Evolutionary conservation across 2,888 invertebrate genomes (phyloP).

Genomic region (Tipula confusa): DNA sequence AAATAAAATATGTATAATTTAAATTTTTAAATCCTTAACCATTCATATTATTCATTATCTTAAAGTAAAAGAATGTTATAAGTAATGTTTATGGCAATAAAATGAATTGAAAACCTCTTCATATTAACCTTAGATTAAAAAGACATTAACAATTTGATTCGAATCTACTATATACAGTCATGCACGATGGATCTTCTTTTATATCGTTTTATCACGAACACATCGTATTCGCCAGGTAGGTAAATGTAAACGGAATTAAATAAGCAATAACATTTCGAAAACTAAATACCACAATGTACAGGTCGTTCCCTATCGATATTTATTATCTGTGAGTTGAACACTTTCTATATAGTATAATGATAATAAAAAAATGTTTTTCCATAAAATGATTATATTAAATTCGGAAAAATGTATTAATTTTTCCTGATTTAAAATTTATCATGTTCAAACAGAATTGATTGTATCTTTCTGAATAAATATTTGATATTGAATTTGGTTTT

Average conservation of each 20-base stretch:
- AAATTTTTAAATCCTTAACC: background rate
- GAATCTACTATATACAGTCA: background rate
- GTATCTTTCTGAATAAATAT: background rate
- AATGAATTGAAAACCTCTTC: background rate
- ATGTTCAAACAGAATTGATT: background rate
- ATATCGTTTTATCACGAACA: background rate
- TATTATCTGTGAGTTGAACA: background rate
- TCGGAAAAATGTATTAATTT: constrained; percentile 13
- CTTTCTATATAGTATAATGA: background rate
- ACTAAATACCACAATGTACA: background rate
- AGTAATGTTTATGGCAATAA: background rate
- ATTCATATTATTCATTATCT: background rate
- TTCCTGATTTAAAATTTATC: constrained; percentile 14
- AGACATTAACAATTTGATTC: background rate
- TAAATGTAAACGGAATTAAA: background rate
- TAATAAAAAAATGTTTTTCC: constrained; percentile 3
- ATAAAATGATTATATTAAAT: background rate
- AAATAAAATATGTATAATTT: background rate
- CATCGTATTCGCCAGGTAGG: background rate
- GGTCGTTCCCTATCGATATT: background rate
- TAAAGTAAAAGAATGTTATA: background rate
- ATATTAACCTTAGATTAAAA: background rate
- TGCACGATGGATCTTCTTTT: background rate
- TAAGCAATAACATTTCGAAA: background rate
- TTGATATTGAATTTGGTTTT: background rate